These are phyloP conservation scores for Euwallacea fornicatus DNA, from an alignment of 1,140 invertebrate species.

Conservation along the genomic window DNA sequence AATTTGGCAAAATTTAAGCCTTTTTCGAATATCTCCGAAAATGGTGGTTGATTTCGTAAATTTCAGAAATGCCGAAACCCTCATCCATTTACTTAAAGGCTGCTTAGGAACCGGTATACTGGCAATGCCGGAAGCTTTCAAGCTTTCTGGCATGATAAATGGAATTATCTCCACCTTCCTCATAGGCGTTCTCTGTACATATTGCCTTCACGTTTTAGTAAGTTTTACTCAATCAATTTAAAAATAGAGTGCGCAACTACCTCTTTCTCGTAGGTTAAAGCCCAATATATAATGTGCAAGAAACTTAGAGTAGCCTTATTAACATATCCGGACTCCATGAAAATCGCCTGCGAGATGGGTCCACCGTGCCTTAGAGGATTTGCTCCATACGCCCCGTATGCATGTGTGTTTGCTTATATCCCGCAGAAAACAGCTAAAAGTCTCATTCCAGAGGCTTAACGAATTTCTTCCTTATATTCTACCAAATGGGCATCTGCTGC, in stretches of 20 bases:
- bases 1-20: no score
- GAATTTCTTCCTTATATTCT: conserved; percentile 73
- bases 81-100: conserved; percentile 68
- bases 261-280: conserved; percentile 51
- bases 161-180: conserved; percentile 62
- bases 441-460: conserved; percentile 58
- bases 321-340: conserved; percentile 68
- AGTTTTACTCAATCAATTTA: conserved; percentile 43
- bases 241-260: not conserved
- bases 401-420: not conserved
- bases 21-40: not conserved
- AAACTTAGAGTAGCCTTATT: conserved; percentile 48
- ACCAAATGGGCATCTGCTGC: conserved; percentile 87
- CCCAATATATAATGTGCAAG: conserved; percentile 52
- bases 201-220: conserved; percentile 71
- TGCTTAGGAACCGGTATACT: conserved; percentile 75
- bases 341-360: conserved; percentile 62
- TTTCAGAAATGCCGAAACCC: conserved; percentile 62
- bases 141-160: conserved; percentile 68
- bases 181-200: conserved; percentile 68
- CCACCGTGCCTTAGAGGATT: conserved; percentile 59
- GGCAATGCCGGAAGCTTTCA: conserved; percentile 74
- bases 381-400: conserved; percentile 59
- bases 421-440: not conserved
- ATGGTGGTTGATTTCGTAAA: not conserved